Conservation (phyloP, 1,140 invertebrate species). For the Oreohelix idahoensis region DNA sequence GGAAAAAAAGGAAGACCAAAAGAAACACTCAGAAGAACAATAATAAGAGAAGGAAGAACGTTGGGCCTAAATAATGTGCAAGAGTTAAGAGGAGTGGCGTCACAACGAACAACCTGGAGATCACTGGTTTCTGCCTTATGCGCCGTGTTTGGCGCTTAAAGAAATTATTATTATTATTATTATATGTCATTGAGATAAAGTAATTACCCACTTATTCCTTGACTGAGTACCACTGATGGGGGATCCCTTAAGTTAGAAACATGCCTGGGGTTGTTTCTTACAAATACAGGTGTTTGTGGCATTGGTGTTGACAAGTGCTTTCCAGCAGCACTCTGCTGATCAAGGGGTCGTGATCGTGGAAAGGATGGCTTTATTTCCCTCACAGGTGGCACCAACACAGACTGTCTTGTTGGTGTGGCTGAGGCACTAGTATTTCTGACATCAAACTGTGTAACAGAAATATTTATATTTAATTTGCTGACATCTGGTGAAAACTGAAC, state of each 20-base stretch:
- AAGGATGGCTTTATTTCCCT: background rate
- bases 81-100: too few species aligned
- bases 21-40: too few species aligned
- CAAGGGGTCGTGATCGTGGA: background rate
- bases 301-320: background rate
- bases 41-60: too few species aligned
- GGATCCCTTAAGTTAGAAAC: background rate
- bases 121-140: too few species aligned
- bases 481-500: background rate
- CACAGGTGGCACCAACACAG: background rate
- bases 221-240: background rate
- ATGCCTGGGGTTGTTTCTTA: background rate
- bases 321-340: background rate
- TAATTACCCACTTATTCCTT: background rate
- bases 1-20: too few species aligned
- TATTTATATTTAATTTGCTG: background rate
- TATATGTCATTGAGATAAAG: too few species aligned
- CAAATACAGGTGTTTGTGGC: background rate
- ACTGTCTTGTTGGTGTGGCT: background rate
- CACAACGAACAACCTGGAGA: too few species aligned
- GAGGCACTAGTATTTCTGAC: background rate
- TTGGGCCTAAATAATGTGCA: too few species aligned
- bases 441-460: background rate
- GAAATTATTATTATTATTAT: too few species aligned
- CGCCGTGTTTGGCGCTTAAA: too few species aligned